phyloP scores from a whole-genome alignment of 2,113 vertebrate species.

The Pollimyrus isidori region DNA sequence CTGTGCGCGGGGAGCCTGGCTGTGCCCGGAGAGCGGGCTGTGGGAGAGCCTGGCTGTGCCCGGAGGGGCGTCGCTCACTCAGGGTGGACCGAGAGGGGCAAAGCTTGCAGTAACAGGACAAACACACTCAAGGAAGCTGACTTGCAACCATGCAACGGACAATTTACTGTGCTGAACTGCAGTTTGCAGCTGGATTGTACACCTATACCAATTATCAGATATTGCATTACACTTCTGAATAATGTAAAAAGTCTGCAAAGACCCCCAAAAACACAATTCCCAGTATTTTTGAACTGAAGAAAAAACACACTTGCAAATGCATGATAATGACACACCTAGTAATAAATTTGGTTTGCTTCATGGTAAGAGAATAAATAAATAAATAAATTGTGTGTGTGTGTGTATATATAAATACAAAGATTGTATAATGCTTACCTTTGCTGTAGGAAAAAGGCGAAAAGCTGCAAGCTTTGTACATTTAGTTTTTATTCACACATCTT shows the following conservation, averaged over 20 bases:
- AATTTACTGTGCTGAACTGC: not conserved
- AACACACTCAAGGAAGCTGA: not conserved
- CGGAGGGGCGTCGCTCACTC: not conserved
- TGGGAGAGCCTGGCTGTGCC: no score
- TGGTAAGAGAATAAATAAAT: not conserved
- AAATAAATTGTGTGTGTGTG: not conserved
- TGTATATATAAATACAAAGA: not conserved
- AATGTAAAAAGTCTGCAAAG: not conserved
- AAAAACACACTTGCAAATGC: not conserved
- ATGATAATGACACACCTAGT: not conserved
- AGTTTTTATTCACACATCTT: conserved; percentile 52
- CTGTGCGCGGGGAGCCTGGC: no score
- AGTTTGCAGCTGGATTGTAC: not conserved
- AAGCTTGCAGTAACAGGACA: not conserved
- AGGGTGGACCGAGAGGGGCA: not conserved
- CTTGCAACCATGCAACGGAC: not conserved
- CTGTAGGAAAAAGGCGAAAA: not conserved
- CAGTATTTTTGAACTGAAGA: not conserved
- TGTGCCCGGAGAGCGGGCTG: no score
- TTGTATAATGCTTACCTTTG: not conserved
- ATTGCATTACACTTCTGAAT: not conserved
- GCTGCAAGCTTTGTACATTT: conserved; percentile 10
- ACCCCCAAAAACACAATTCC: not conserved
- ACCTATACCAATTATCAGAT: not conserved
- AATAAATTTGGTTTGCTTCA: not conserved